A percentile compares a stretch with the other conserved stretches of the same genome.
Evolutionary conservation across 2,113 vertebrate genomes (phyloP).

Genomic region (Chitala chitala): DNA sequence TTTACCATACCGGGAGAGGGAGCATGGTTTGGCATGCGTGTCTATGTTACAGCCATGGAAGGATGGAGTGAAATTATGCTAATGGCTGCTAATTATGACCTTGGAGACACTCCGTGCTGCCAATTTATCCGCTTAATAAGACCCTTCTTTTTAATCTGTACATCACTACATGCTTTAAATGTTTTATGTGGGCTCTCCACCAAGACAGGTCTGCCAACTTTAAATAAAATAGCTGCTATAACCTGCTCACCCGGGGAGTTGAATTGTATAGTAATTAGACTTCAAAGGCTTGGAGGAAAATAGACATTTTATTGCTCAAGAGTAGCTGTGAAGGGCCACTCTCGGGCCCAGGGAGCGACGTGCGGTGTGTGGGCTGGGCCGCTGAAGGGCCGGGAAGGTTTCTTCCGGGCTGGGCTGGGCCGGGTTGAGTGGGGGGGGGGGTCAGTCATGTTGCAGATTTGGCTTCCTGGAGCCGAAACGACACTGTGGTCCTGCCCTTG

Average conservation of each 20-base stretch:
- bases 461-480: too few species aligned
- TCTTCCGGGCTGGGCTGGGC: background rate
- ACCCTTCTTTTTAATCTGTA: conserved; percentile 51
- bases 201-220: conserved; percentile 57
- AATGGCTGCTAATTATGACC: conserved; percentile 60
- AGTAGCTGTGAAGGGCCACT: conserved; percentile 51
- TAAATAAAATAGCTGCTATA: conserved; percentile 59
- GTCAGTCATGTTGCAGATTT: background rate
- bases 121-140: conserved; percentile 58
- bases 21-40: conserved; percentile 35
- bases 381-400: background rate
- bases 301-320: conserved; percentile 56
- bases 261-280: conserved; percentile 64
- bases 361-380: background rate
- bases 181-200: conserved; percentile 44
- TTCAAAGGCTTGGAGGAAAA: conserved; percentile 57
- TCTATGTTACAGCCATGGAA: conserved; percentile 44
- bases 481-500: too few species aligned
- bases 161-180: conserved; percentile 45
- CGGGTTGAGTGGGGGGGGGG: background rate
- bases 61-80: conserved; percentile 52
- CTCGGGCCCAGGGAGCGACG: conserved; percentile 24
- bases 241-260: conserved; percentile 59
- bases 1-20: conserved; percentile 19
- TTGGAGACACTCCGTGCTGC: conserved; percentile 45